Conservation (phyloP, 2,113 vertebrate species). For the Aythya baeri region DNA sequence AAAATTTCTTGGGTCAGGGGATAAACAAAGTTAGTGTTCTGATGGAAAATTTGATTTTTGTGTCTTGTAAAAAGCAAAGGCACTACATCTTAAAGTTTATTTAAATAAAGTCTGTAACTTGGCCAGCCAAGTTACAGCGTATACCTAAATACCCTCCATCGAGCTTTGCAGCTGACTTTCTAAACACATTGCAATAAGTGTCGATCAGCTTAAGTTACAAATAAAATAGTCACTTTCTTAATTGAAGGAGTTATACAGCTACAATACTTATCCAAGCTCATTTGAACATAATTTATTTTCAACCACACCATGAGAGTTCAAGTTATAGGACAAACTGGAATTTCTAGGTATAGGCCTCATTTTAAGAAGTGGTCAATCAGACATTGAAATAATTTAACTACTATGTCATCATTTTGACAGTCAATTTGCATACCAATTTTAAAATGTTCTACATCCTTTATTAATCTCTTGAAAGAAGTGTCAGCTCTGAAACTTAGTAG, state of each 20-base stretch:
- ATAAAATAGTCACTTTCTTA: background rate
- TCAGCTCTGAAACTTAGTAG: background rate
- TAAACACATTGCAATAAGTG: slow-evolving; percentile 32
- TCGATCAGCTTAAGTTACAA: background rate
- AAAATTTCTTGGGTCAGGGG: slow-evolving; percentile 50
- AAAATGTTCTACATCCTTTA: background rate
- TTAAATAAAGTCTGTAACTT: slow-evolving; percentile 75
- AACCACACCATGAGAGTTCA: background rate
- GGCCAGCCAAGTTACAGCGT: slow-evolving; percentile 87
- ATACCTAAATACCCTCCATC: background rate
- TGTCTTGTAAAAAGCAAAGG: slow-evolving; percentile 66
- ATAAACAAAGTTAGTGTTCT: slow-evolving; percentile 52
- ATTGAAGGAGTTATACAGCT: background rate
- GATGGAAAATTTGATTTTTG: background rate
- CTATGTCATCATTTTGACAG: slow-evolving; percentile 69
- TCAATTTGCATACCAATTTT: background rate
- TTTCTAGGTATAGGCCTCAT: background rate
- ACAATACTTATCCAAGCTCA: background rate
- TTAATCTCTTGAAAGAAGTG: background rate
- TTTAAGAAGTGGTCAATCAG: slow-evolving; percentile 46
- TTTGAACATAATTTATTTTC: background rate
- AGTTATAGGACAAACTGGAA: background rate
- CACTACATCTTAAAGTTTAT: slow-evolving; percentile 8
- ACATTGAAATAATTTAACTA: slow-evolving; percentile 27
- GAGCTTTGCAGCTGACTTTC: background rate